phyloP scores from a whole-genome alignment of 2,113 vertebrate species.

The Nothocercus nigrocapillus region DNA sequence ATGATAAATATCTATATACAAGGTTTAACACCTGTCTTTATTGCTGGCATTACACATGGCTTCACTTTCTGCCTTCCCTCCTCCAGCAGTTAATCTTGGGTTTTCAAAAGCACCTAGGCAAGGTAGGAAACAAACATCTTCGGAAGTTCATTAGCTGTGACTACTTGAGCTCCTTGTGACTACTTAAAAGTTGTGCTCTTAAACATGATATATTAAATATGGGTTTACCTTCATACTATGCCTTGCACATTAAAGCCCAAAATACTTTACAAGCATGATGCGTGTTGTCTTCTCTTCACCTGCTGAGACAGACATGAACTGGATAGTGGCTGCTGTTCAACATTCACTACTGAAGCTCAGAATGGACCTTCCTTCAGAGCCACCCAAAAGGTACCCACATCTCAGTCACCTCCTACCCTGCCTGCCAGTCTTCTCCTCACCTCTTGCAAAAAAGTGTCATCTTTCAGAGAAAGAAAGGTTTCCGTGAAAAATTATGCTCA shows the following conservation, averaged over 20 bases:
- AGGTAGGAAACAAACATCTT: not conserved
- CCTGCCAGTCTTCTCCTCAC: not conserved
- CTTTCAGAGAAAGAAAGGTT: not conserved
- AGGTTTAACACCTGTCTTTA: not conserved
- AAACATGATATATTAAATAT: not conserved
- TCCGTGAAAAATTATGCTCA: not conserved
- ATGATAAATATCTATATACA: not conserved
- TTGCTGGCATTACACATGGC: not conserved
- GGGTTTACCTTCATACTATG: not conserved
- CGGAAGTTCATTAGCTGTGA: not conserved
- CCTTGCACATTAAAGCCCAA: not conserved
- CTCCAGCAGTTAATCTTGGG: not conserved
- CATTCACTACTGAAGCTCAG: not conserved
- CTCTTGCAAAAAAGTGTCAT: not conserved
- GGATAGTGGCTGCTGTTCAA: not conserved
- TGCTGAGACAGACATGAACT: not conserved
- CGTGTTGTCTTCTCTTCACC: not conserved
- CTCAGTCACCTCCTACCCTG: not conserved
- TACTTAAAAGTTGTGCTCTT: not conserved
- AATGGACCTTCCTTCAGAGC: not conserved
- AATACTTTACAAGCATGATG: not conserved
- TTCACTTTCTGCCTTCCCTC: not conserved
- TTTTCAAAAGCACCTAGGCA: not conserved
- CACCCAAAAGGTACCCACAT: not conserved
- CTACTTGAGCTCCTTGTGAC: not conserved